Conservation (phyloP, 1,140 invertebrate genomes). For the Ectropis grisescens region DNA sequence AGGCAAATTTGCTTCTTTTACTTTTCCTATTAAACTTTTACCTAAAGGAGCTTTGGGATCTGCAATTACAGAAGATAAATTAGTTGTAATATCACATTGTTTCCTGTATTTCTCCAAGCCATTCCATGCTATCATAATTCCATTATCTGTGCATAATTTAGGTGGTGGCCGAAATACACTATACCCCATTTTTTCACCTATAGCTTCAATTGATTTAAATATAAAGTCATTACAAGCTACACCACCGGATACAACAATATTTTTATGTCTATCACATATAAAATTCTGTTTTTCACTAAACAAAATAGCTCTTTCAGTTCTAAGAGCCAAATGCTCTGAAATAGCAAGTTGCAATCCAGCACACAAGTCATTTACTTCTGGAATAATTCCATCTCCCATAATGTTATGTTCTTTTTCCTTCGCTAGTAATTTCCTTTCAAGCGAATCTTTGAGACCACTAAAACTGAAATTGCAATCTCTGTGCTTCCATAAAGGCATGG, state of each 20-base stretch:
- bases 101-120: constrained; percentile 81
- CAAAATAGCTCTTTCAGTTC: constrained; percentile 86
- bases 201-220: constrained; percentile 73
- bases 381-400: constrained; percentile 79
- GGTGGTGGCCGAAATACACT: constrained; percentile 82
- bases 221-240: constrained; percentile 95
- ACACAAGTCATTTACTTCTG: constrained; percentile 87
- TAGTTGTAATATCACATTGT: constrained; percentile 19
- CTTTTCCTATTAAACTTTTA: constrained; percentile 27
- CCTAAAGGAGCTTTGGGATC: constrained; percentile 38
- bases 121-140: constrained; percentile 99
- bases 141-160: constrained; percentile 97
- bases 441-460: constrained; percentile 48
- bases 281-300: constrained; percentile 77
- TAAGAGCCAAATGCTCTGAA: constrained; percentile 84
- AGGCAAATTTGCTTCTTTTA: constrained; percentile 33
- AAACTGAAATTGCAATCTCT: constrained; percentile 64
- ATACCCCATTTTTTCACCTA: constrained; percentile 79
- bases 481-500: constrained; percentile 71
- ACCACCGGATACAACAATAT: constrained; percentile 90
- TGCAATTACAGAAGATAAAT: constrained; percentile 6
- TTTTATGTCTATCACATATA: constrained; percentile 70
- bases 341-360: constrained; percentile 84
- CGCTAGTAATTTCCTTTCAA: constrained; percentile 27
- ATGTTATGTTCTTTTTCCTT: constrained; percentile 51